phyloP scores from a whole-genome alignment of 2,113 vertebrate species.

The Columba janthina region DNA sequence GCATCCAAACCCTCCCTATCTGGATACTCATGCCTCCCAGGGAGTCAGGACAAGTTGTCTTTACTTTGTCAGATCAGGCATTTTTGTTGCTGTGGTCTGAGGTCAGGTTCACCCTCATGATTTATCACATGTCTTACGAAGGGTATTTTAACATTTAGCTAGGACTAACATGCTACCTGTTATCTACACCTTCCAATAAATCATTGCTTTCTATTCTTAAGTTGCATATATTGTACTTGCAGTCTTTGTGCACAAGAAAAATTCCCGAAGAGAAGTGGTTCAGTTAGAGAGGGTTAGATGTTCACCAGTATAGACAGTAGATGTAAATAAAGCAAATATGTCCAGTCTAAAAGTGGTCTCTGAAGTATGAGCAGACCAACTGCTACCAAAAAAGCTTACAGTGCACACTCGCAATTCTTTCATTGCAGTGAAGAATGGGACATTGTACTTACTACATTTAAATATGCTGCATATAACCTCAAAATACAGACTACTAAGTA shows the following conservation, averaged over 20 bases:
- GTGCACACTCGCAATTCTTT: rapidly evolving
- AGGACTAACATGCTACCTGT: background rate
- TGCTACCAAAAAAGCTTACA: background rate
- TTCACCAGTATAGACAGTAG: background rate
- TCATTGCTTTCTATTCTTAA: background rate
- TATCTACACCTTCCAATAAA: background rate
- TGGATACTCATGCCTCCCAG: background rate
- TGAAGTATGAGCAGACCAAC: background rate
- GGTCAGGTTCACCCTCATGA: background rate
- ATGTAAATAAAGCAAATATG: background rate
- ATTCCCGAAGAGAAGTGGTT: background rate
- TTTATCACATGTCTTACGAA: background rate
- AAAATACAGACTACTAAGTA: background rate
- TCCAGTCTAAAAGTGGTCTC: background rate
- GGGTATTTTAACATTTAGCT: background rate
- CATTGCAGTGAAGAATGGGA: background rate
- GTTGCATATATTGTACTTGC: background rate
- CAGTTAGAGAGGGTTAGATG: background rate
- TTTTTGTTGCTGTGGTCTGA: background rate
- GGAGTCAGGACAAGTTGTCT: background rate
- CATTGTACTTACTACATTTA: background rate
- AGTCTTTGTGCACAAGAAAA: background rate
- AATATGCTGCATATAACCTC: background rate
- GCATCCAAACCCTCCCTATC: no score
- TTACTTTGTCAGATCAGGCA: background rate